Conservation (phyloP, 30 jellyfish, hydroid and myxozoan species). For the Aurelia aurita region DNA sequence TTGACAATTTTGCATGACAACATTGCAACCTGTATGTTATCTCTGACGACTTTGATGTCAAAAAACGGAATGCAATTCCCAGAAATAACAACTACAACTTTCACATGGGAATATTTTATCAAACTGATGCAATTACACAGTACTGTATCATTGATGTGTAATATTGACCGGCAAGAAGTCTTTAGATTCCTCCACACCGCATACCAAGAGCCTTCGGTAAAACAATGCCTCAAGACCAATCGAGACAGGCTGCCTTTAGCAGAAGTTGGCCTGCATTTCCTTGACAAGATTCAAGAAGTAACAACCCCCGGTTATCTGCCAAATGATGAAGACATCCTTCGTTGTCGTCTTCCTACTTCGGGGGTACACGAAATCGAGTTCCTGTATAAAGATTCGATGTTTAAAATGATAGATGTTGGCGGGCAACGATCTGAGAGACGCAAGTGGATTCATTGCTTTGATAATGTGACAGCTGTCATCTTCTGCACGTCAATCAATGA, state of each 20-base stretch:
- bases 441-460: constrained; percentile 75
- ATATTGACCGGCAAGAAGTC: no score
- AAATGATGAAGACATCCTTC: constrained; percentile 57
- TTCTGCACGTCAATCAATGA: constrained; percentile 12
- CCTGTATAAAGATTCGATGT: constrained; percentile 4
- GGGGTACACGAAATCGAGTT: constrained; percentile 50
- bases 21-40: constrained; percentile 3
- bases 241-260: constrained; percentile 11
- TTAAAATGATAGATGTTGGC: constrained; percentile 74
- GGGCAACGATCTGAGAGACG: constrained; percentile 78
- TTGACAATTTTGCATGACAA: constrained; percentile 13
- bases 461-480: constrained; percentile 56
- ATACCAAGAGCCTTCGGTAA: background rate
- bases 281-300: constrained; percentile 16
- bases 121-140: no score
- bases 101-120: no score
- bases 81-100: background rate
- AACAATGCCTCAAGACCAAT: background rate
- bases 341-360: constrained; percentile 45
- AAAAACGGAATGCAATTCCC: background rate
- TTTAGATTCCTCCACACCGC: no score
- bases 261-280: constrained; percentile 26
- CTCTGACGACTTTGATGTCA: background rate
- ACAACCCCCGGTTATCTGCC: constrained; percentile 45
- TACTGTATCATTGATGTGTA: no score